Evolutionary conservation across 2,888 invertebrate genomes (phyloP).

Genomic region (Epistrophella euchroma): DNA sequence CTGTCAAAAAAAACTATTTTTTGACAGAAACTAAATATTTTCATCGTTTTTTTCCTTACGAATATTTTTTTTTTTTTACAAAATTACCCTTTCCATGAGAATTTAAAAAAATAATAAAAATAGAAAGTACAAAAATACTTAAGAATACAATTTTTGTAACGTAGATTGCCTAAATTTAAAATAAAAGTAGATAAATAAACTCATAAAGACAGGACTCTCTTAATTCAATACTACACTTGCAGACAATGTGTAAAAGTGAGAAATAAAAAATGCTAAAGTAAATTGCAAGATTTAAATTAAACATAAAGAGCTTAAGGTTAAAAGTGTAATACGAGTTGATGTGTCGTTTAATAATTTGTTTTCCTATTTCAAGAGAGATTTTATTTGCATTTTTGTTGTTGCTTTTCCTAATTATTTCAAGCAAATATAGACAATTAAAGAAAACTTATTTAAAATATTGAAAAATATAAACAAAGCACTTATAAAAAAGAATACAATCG

Average conservation of each 20-base stretch:
- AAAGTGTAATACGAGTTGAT: slow-evolving; percentile 76
- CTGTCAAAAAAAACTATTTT: slow-evolving; percentile 47
- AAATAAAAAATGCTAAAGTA: slow-evolving; percentile 66
- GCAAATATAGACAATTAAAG: slow-evolving; percentile 37
- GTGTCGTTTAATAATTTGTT: slow-evolving; percentile 64
- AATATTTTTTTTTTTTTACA: slow-evolving; percentile 41
- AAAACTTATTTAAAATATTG: slow-evolving; percentile 83
- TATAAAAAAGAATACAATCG: slow-evolving; percentile 79
- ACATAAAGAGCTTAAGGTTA: slow-evolving; percentile 66
- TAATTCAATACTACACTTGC: slow-evolving; percentile 84
- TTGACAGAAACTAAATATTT: slow-evolving; percentile 51
- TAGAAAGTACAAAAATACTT: slow-evolving; percentile 66
- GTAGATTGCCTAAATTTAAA: slow-evolving; percentile 50
- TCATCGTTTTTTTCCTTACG: slow-evolving; percentile 51
- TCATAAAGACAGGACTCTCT: slow-evolving; percentile 59
- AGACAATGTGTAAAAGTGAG: slow-evolving; percentile 84
- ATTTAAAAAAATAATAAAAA: slow-evolving; percentile 38
- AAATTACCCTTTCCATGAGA: slow-evolving; percentile 65
- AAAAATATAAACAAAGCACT: slow-evolving; percentile 77
- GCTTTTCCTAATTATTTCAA: slow-evolving; percentile 51
- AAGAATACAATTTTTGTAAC: slow-evolving; percentile 54
- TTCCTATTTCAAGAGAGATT: slow-evolving; percentile 54
- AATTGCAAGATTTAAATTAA: slow-evolving; percentile 36
- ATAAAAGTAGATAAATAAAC: slow-evolving; percentile 47
- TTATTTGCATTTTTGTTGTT: slow-evolving; percentile 67